These are phyloP conservation scores for Chymomyza amoena DNA, from an alignment of 2,888 invertebrate genomes.

Conservation along the genomic window DNA sequence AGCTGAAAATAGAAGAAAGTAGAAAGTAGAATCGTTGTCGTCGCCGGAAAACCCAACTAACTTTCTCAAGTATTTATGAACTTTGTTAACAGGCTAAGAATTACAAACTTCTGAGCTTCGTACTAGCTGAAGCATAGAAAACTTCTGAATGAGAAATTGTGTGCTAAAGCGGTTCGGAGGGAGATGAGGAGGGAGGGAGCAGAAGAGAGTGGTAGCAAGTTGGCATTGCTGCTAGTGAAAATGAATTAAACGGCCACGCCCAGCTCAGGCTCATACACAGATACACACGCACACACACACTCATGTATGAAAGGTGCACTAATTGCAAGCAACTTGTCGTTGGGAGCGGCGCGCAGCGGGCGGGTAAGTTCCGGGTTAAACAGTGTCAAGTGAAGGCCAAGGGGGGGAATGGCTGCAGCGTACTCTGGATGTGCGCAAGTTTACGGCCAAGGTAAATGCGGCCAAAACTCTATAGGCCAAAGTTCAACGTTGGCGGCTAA, in stretches of 20 bases:
- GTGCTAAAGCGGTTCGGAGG: constrained; percentile 60
- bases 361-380: neutral
- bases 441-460: constrained; percentile 70
- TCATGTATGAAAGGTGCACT: constrained; percentile 55
- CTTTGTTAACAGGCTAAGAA: constrained; percentile 74
- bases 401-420: neutral
- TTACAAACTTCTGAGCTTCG: constrained; percentile 66
- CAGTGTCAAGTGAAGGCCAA: neutral
- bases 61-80: constrained; percentile 70
- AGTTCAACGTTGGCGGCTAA: constrained; percentile 59
- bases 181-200: neutral
- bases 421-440: constrained; percentile 45
- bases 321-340: constrained; percentile 62
- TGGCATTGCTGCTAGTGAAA: constrained; percentile 41
- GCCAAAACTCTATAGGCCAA: constrained; percentile 54
- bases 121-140: constrained; percentile 34
- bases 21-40: constrained; percentile 11
- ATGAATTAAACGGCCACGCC: constrained; percentile 68
- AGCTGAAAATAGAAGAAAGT: constrained; percentile 4
- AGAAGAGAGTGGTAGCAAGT: too few relatives aligned
- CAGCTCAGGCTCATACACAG: constrained; percentile 23
- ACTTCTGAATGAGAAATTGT: constrained; percentile 72
- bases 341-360: neutral
- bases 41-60: constrained; percentile 43
- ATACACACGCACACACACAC: constrained; percentile 11